A percentile compares a stretch with the other conserved stretches of the same genome.
Conservation (phyloP, 2,888 invertebrate species). For the Euproctis similis region DNA sequence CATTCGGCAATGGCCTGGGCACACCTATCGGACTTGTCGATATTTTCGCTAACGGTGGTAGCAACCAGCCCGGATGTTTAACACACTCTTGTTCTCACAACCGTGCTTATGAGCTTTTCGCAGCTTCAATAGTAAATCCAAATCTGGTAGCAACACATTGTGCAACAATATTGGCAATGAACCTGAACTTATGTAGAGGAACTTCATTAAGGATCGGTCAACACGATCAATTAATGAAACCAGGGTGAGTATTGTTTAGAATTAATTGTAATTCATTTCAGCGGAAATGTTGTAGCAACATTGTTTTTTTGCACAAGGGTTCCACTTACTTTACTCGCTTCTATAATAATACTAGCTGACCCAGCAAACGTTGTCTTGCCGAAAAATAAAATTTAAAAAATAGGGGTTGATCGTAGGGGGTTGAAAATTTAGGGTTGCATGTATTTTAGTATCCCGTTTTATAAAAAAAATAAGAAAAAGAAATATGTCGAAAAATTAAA, state of each 20-base stretch:
- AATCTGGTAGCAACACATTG: constrained; percentile 34
- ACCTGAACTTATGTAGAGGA: constrained; percentile 35
- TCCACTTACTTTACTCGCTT: no score
- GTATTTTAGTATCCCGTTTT: no score
- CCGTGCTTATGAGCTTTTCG: constrained; percentile 41
- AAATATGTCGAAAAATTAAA: no score
- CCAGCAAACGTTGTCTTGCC: no score
- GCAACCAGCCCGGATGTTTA: constrained; percentile 72
- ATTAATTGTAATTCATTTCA: no score
- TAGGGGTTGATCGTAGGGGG: no score
- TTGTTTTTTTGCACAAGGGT: no score
- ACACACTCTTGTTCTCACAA: constrained; percentile 39
- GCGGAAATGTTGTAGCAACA: no score
- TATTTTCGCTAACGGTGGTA: constrained; percentile 91
- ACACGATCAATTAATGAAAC: constrained; percentile 29
- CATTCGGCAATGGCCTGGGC: constrained; percentile 75
- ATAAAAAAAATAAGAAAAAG: no score
- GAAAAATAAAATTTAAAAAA: no score
- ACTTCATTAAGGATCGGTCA: constrained; percentile 32
- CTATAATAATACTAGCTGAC: no score
- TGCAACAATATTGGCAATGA: constrained; percentile 22
- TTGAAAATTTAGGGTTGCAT: no score
- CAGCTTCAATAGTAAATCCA: constrained; percentile 30
- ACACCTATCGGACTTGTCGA: constrained; percentile 88
- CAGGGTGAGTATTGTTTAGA: constrained; percentile 34